Conservation (phyloP, 2,888 invertebrate genomes). For the Agapetus fuscipes region DNA sequence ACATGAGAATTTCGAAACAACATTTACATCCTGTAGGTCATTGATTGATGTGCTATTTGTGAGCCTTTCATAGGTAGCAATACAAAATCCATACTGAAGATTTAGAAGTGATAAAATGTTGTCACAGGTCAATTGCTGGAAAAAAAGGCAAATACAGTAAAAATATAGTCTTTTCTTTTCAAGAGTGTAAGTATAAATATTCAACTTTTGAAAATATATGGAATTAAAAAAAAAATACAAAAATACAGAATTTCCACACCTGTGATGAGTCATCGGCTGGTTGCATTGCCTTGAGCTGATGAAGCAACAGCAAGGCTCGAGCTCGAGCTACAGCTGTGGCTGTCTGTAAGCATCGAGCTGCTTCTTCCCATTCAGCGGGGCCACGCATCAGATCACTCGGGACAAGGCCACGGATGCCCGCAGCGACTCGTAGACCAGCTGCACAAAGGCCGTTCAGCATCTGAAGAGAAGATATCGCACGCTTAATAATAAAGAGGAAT, state of each 20-base stretch:
- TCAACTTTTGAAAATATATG: too few species aligned
- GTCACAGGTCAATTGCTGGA: conserved; percentile 5
- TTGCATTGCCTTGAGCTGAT: background rate
- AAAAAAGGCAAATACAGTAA: background rate
- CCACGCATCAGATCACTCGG: background rate
- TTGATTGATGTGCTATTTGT: background rate
- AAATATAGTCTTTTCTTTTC: background rate
- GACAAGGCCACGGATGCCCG: background rate
- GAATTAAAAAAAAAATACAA: too few species aligned
- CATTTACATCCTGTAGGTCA: background rate
- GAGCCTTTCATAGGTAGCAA: conserved; percentile 2
- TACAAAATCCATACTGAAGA: conserved; percentile 2
- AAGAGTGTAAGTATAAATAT: too few species aligned
- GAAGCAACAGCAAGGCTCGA: background rate
- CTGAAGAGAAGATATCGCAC: too few species aligned
- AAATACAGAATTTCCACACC: too few species aligned
- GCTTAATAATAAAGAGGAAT: too few species aligned
- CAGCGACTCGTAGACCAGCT: background rate
- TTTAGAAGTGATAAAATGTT: conserved; percentile 6
- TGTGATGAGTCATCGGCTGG: background rate
- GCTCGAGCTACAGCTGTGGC: conserved; percentile 1
- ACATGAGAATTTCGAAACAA: background rate
- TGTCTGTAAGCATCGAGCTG: background rate
- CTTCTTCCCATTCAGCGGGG: conserved; percentile 3
- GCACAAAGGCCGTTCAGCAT: background rate